Evolutionary conservation across 2,797 vertebrate species (phyloP).

Genomic region (Ctenopoma kingsleyae): DNA sequence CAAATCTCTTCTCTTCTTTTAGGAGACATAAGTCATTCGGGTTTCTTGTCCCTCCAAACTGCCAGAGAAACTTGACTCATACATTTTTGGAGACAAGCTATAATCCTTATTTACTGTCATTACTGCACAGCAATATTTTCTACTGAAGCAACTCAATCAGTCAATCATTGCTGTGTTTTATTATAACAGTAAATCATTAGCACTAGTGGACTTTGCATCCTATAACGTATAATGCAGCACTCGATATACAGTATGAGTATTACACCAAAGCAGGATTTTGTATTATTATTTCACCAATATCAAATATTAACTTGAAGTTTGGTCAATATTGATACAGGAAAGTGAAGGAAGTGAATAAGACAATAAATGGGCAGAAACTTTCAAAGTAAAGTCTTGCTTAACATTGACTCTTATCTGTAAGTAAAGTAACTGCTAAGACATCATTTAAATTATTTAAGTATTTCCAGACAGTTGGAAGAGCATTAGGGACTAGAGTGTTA

Average conservation of each 20-base stretch:
- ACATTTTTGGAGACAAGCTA: background rate
- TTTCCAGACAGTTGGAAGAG: background rate
- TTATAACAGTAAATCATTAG: slow-evolving; percentile 52
- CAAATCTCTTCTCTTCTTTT: slow-evolving; percentile 24
- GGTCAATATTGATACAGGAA: background rate
- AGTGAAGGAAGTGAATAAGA: background rate
- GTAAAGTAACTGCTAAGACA: background rate
- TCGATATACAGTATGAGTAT: slow-evolving; percentile 3
- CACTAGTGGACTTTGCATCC: slow-evolving; percentile 48
- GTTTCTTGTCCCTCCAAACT: background rate
- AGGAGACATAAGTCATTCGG: slow-evolving; percentile 25
- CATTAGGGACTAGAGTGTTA: background rate
- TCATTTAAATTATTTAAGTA: no score
- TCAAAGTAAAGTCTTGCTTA: background rate
- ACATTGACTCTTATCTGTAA: background rate
- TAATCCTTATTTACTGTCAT: background rate
- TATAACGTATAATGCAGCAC: slow-evolving; percentile 14
- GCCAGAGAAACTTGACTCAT: slow-evolving; percentile 5
- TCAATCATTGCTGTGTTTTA: slow-evolving; percentile 49
- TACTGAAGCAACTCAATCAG: background rate
- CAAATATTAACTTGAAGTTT: slow-evolving; percentile 29
- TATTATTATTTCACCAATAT: slow-evolving; percentile 15
- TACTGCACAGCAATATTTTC: background rate
- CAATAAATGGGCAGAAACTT: no score
- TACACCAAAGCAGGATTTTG: background rate